Conservation (phyloP, 2,888 invertebrate species). For the Diplazon laetatorius region DNA sequence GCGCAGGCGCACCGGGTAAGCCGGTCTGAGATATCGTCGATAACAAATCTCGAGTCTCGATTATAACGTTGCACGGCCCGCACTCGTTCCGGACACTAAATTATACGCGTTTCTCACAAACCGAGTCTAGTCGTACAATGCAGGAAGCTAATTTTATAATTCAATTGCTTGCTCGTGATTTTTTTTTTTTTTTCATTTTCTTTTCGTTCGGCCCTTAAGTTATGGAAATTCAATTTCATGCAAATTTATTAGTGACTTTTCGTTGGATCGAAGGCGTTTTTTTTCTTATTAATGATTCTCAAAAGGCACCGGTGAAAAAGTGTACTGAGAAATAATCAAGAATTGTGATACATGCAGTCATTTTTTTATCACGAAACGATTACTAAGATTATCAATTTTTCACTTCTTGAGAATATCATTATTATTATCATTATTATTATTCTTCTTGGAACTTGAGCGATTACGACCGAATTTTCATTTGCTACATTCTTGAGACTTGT, state of each 20-base stretch:
- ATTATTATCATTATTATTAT: too few relatives aligned
- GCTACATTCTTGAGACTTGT: too few relatives aligned
- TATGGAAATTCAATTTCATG: conserved; percentile 55
- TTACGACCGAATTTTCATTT: too few relatives aligned
- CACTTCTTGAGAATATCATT: too few relatives aligned
- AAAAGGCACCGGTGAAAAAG: not conserved
- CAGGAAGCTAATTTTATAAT: conserved; percentile 39
- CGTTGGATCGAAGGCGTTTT: conserved; percentile 25
- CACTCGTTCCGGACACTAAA: conserved; percentile 27
- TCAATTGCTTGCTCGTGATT: conserved; percentile 6
- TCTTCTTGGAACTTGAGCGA: too few relatives aligned
- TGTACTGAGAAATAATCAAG: not conserved
- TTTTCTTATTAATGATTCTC: conserved; percentile 42
- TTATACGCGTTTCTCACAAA: conserved; percentile 42
- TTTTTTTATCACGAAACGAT: too few relatives aligned
- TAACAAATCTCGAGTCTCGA: conserved; percentile 53
- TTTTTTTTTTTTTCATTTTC: conserved; percentile 27
- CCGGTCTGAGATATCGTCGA: conserved; percentile 59
- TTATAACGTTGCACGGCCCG: conserved; percentile 34
- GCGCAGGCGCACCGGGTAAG: conserved; percentile 43
- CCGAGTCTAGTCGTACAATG: conserved; percentile 12
- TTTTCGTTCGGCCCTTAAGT: conserved; percentile 2
- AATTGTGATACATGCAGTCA: too few relatives aligned
- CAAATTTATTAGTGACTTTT: conserved; percentile 50
- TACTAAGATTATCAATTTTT: too few relatives aligned